phyloP scores from a whole-genome alignment of 2,113 vertebrate species.

The Herpetotheres cachinnans region DNA sequence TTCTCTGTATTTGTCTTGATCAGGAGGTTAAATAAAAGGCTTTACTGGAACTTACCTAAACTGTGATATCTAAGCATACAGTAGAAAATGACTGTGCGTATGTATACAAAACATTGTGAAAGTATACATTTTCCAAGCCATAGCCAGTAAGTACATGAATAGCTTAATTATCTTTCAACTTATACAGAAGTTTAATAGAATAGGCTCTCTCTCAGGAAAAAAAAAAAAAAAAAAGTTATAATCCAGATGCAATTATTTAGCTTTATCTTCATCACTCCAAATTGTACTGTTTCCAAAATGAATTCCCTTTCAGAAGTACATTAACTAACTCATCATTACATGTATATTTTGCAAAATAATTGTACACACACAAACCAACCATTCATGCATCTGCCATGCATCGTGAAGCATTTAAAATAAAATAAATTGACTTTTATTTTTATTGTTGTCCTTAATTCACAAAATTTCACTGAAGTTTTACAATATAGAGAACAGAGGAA shows the following conservation, averaged over 20 bases:
- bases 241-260: constrained; percentile 25
- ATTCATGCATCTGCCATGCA: neutral
- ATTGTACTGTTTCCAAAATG: neutral
- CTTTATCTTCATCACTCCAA: constrained; percentile 4
- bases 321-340: neutral
- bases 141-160: neutral
- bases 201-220: neutral
- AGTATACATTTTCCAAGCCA: neutral
- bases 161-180: constrained; percentile 20
- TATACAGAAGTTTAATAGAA: neutral
- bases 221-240: neutral
- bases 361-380: neutral
- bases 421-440: neutral
- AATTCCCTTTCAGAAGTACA: neutral
- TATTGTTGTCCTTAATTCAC: neutral
- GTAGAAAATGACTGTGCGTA: neutral
- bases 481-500: neutral
- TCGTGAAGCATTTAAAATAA: neutral
- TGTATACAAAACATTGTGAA: neutral
- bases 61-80: neutral
- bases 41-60: neutral
- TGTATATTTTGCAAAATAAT: neutral
- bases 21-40: neutral
- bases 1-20: neutral
- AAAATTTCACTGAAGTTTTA: neutral